These are phyloP conservation scores for Cygnus buccinator DNA, from an alignment of 2,113 vertebrate species.

Conservation along the genomic window DNA sequence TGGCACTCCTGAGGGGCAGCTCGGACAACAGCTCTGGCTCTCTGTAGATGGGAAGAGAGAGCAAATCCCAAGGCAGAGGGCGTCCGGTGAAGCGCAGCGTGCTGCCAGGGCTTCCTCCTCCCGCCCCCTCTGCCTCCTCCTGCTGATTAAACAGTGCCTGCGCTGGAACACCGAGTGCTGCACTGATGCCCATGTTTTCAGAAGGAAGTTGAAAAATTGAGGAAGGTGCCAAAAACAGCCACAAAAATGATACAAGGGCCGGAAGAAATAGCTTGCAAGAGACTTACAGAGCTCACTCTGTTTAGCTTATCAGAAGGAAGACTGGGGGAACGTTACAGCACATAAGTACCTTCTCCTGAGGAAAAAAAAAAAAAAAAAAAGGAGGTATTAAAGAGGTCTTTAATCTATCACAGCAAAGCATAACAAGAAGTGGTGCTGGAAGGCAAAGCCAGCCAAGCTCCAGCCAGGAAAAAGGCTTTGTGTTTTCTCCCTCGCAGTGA, in stretches of 20 bases:
- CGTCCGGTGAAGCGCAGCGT: background rate
- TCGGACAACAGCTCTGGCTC: too few relatives aligned
- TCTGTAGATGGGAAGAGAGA: background rate
- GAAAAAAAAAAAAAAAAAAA: background rate
- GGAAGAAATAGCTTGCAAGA: slow-evolving; percentile 1
- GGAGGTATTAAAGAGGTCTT: background rate
- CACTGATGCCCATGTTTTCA: slow-evolving; percentile 63
- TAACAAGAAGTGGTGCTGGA: background rate
- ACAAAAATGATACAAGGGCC: slow-evolving; percentile 17
- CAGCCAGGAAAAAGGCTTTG: background rate
- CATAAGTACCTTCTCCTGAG: background rate
- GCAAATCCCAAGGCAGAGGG: background rate
- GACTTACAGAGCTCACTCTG: background rate
- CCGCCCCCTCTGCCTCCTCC: background rate
- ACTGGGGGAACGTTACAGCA: background rate
- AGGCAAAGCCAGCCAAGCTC: background rate
- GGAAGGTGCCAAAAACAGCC: slow-evolving; percentile 61
- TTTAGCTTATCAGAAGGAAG: background rate
- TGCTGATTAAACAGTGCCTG: slow-evolving; percentile 52
- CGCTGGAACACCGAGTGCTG: slow-evolving; percentile 50
- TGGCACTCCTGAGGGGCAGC: background rate
- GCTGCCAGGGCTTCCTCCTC: slow-evolving; percentile 47
- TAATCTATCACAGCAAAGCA: background rate
- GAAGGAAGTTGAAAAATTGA: slow-evolving; percentile 67
- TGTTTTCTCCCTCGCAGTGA: background rate